These are phyloP conservation scores for Centruroides sculpturatus DNA, from an alignment of 1,140 invertebrate species.

Conservation along the genomic window DNA sequence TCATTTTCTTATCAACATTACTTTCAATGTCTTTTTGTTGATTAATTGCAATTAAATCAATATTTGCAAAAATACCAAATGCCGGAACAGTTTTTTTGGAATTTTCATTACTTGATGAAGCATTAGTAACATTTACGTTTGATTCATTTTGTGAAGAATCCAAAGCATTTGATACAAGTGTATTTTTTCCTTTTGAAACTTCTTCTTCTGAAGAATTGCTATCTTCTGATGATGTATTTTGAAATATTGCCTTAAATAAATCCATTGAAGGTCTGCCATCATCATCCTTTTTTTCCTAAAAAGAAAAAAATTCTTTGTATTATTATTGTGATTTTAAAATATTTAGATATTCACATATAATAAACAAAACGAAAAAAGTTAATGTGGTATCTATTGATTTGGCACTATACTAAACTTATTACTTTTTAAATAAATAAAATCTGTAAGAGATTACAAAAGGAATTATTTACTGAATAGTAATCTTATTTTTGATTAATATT, in stretches of 20 bases:
- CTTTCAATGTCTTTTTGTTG: constrained; percentile 22
- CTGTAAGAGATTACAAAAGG: too few relatives aligned
- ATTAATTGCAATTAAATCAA: constrained; percentile 46
- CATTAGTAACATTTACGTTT: constrained; percentile 40
- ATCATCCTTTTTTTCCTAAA: constrained; percentile 2
- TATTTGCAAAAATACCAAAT: constrained; percentile 44
- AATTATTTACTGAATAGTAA: too few relatives aligned
- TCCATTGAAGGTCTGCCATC: constrained; percentile 29
- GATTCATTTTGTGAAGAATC: constrained; percentile 18
- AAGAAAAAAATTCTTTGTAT: neutral
- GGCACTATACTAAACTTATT: too few relatives aligned
- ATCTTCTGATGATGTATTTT: constrained; percentile 35
- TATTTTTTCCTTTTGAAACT: constrained; percentile 32
- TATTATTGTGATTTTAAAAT: too few relatives aligned
- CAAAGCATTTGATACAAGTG: constrained; percentile 19
- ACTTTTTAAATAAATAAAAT: too few relatives aligned
- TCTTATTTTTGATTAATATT: too few relatives aligned
- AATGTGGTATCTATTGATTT: too few relatives aligned
- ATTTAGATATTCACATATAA: too few relatives aligned
- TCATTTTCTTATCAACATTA: neutral
- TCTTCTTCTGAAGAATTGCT: constrained; percentile 24
- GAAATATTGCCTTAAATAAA: constrained; percentile 40
- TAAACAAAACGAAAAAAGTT: too few relatives aligned
- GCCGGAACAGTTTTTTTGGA: too few relatives aligned
- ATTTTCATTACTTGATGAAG: neutral